Evolutionary conservation across 2,113 vertebrate species (phyloP).

Genomic region (Bos javanicus): DNA sequence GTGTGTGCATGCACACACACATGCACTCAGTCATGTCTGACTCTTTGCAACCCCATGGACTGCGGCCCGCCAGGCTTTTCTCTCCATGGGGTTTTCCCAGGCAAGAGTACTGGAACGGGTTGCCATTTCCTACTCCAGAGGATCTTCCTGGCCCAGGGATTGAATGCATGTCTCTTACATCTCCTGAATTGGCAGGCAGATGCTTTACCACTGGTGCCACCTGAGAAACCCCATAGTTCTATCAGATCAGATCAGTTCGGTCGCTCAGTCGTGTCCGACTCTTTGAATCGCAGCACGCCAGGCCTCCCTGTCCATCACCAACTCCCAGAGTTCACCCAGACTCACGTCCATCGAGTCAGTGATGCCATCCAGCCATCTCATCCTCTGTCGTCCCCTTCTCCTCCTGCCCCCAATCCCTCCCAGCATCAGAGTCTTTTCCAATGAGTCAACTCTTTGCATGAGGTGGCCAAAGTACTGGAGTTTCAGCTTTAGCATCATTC

Average conservation of each 20-base stretch:
- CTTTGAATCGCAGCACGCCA: no score
- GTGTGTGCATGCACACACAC: not conserved
- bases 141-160: not conserved
- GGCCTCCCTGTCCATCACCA: no score
- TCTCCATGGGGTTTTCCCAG: not conserved
- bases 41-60: not conserved
- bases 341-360: no score
- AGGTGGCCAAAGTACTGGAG: no score
- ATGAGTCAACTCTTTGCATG: no score
- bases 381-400: no score
- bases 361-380: no score
- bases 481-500: no score
- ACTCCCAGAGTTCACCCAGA: no score
- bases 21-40: not conserved
- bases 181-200: not conserved
- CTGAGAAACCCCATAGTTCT: not conserved
- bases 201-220: not conserved
- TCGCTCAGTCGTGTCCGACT: no score
- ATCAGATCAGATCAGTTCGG: not conserved
- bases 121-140: not conserved
- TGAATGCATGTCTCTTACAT: not conserved
- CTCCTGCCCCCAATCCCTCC: no score
- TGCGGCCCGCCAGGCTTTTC: not conserved
- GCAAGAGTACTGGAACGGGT: not conserved
- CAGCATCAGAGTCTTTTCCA: no score